These are phyloP conservation scores for Nixonia krombeini DNA, from an alignment of 1,140 invertebrate genomes.

Conservation along the genomic window DNA sequence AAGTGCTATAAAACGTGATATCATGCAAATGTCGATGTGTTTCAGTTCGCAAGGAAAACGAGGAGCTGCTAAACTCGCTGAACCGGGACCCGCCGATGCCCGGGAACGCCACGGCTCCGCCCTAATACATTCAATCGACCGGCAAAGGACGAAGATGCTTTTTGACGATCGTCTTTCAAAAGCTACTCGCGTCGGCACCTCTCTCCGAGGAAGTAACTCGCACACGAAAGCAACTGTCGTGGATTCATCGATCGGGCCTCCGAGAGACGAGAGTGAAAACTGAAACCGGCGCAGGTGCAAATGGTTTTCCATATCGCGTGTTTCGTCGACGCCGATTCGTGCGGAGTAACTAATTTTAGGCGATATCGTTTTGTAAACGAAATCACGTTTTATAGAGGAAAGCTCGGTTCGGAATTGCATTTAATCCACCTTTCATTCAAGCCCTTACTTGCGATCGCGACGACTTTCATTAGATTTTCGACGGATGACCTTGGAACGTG, in stretches of 20 bases:
- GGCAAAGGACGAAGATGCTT: slow-evolving; percentile 26
- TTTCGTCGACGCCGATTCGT: too few relatives aligned
- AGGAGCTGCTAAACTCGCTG: slow-evolving; percentile 70
- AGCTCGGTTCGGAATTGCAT: too few relatives aligned
- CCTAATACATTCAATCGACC: slow-evolving; percentile 39
- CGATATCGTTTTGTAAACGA: too few relatives aligned
- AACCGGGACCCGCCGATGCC: slow-evolving; percentile 59
- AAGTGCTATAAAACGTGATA: slow-evolving; percentile 6
- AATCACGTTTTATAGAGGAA: too few relatives aligned
- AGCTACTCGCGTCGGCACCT: slow-evolving; percentile 16
- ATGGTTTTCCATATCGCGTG: slow-evolving; percentile 4
- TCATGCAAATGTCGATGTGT: slow-evolving; percentile 38
- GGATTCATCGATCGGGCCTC: slow-evolving; percentile 20
- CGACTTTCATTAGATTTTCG: too few relatives aligned
- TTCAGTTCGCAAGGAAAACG: slow-evolving; percentile 71
- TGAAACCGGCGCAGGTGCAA: slow-evolving; percentile 18
- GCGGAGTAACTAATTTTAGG: too few relatives aligned
- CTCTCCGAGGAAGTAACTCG: slow-evolving; percentile 9
- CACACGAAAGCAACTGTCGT: slow-evolving; percentile 10
- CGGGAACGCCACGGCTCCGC: slow-evolving; percentile 53
- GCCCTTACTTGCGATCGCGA: too few relatives aligned
- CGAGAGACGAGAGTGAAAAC: slow-evolving; percentile 9
- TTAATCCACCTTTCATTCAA: too few relatives aligned
- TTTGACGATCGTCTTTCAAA: slow-evolving; percentile 29
- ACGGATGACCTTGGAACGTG: too few relatives aligned